Percentiles rank a stretch among this genome's conserved stretches.
These are phyloP conservation scores for Drosophila novamexicana DNA, from an alignment of 1,140 invertebrate species.

Conservation along the genomic window DNA sequence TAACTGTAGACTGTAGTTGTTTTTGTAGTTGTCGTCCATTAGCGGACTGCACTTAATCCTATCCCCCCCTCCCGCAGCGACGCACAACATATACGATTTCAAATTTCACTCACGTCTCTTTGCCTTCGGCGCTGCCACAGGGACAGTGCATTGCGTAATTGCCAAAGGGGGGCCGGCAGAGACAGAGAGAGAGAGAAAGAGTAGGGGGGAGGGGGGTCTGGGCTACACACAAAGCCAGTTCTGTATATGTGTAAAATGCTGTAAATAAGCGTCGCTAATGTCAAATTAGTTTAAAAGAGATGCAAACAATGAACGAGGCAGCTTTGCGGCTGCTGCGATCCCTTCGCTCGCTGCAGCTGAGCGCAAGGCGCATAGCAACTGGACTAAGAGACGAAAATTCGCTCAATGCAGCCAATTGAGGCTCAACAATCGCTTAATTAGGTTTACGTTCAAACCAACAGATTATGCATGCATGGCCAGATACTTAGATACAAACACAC, in stretches of 20 bases:
- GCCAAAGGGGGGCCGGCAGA: conserved; percentile 27
- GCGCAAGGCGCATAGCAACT: not conserved
- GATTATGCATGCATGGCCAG: conserved; percentile 59
- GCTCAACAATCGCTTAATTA: conserved; percentile 33
- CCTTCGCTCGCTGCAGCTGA: not conserved
- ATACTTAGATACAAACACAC: conserved; percentile 32
- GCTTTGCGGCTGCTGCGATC: conserved; percentile 3
- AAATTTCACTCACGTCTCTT: conserved; percentile 54
- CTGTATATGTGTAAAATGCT: conserved; percentile 53
- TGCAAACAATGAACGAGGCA: not conserved
- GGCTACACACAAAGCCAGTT: conserved; percentile 31
- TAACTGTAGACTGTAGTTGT: conserved; percentile 50
- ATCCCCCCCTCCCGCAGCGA: not conserved
- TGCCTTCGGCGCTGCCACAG: conserved; percentile 28
- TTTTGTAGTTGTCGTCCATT: conserved; percentile 47
- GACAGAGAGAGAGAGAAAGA: conserved; percentile 26
- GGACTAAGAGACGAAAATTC: conserved; percentile 13
- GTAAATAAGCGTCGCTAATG: conserved; percentile 71
- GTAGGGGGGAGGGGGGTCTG: not conserved
- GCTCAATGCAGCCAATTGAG: conserved; percentile 27
- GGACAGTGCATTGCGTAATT: conserved; percentile 68
- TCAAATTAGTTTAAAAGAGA: conserved; percentile 37
- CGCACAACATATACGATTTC: conserved; percentile 70
- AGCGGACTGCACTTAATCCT: conserved; percentile 72
- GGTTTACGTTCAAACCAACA: conserved; percentile 28